Percentiles rank a stretch among this genome's conserved stretches.
Conservation (phyloP, 2,888 invertebrate species). For the Phania funesta region DNA sequence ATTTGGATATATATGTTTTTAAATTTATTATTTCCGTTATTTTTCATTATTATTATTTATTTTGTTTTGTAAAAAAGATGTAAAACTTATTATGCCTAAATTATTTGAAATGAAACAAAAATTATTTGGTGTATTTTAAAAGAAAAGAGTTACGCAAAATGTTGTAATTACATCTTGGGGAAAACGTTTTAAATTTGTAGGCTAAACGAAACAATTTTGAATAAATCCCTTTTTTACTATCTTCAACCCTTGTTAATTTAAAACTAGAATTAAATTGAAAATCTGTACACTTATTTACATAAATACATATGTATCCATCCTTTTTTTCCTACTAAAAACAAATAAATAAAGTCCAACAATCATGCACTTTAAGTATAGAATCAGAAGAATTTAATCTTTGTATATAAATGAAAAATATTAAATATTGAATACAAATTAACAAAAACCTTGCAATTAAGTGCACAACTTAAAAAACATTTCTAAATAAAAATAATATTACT, state of each 20-base stretch:
- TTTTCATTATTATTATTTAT: background rate
- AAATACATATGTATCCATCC: background rate
- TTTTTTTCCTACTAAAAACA: background rate
- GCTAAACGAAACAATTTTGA: background rate
- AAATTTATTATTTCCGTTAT: no score
- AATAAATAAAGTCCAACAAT: background rate
- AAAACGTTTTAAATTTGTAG: background rate
- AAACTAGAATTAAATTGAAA: background rate
- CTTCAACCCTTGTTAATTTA: background rate
- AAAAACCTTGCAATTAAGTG: conserved; percentile 61
- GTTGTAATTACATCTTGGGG: background rate
- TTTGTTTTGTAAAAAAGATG: conserved; percentile 6
- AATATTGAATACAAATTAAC: conserved; percentile 16
- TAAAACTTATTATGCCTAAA: background rate
- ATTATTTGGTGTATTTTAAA: no score
- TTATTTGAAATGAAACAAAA: background rate
- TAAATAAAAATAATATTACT: conserved; percentile 15
- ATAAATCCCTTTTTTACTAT: no score
- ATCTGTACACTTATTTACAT: background rate
- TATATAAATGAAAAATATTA: conserved; percentile 62
- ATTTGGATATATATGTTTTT: background rate
- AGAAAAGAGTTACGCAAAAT: conserved; percentile 7
- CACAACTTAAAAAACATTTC: conserved; percentile 49
- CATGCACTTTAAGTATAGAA: conserved; percentile 51
- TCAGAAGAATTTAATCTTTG: conserved; percentile 37